Percentiles rank a stretch among this genome's conserved stretches.
phyloP scores from a whole-genome alignment of 1,140 invertebrate genomes.

The Cydia pomonella region DNA sequence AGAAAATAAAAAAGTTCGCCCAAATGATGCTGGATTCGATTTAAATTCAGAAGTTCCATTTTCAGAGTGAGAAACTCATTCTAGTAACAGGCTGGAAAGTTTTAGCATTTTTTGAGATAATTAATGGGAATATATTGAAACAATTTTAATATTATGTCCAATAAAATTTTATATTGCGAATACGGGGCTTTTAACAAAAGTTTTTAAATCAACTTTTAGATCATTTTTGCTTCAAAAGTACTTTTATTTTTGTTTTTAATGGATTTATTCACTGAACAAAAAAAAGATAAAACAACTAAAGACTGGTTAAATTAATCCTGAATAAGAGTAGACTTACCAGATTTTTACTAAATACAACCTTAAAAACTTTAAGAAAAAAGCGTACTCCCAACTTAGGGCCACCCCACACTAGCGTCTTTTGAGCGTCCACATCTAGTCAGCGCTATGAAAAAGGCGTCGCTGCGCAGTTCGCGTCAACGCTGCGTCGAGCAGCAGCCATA shows the following conservation, averaged over 20 bases:
- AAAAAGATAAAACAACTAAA: too few species aligned
- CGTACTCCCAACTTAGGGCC: too few species aligned
- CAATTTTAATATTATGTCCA: neutral
- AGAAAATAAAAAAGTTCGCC: constrained; percentile 43
- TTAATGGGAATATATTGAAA: neutral
- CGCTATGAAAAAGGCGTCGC: too few species aligned
- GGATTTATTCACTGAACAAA: too few species aligned
- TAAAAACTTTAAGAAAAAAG: too few species aligned
- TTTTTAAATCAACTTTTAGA: neutral
- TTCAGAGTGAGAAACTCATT: constrained; percentile 9
- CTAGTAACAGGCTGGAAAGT: neutral
- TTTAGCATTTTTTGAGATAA: neutral
- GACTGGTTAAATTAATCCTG: too few species aligned
- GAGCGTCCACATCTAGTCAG: too few species aligned
- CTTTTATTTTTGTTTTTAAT: neutral
- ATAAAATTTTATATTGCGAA: neutral
- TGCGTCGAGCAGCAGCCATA: too few species aligned
- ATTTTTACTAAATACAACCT: too few species aligned
- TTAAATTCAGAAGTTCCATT: constrained; percentile 39
- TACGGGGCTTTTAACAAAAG: neutral
- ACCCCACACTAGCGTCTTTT: too few species aligned
- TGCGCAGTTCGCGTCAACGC: too few species aligned
- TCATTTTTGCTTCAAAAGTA: neutral
- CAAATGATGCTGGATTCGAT: constrained; percentile 35
- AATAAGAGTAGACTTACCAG: too few species aligned